These are phyloP conservation scores for Cyanistes caeruleus DNA, from an alignment of 2,113 vertebrate genomes.

Conservation along the genomic window DNA sequence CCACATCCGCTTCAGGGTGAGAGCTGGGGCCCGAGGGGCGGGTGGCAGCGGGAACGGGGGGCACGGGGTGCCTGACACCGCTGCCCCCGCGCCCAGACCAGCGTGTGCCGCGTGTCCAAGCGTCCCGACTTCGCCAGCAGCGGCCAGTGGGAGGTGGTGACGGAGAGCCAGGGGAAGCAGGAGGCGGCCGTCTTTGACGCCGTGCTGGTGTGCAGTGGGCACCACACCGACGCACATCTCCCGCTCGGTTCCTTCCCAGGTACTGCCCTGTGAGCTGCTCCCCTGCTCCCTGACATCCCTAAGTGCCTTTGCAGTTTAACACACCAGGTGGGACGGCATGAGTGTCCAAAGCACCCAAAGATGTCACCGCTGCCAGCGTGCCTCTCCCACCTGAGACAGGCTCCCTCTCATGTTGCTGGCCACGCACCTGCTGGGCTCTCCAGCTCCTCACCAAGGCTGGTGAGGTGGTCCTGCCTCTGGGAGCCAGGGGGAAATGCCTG, in stretches of 20 bases:
- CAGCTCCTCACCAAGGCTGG: not conserved
- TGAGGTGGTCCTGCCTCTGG: not conserved
- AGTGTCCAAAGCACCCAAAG: not conserved
- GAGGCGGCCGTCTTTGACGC: slow-evolving; percentile 81
- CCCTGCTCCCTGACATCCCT: not conserved
- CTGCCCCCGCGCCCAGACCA: slow-evolving; percentile 73
- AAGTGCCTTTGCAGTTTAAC: not conserved
- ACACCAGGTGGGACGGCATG: fast-evolving
- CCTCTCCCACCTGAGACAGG: not conserved
- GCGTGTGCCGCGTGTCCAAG: slow-evolving; percentile 79
- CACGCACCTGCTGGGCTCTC: not conserved
- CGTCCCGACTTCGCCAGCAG: slow-evolving; percentile 78
- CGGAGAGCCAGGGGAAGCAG: slow-evolving; percentile 71
- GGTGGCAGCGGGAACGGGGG: fast-evolving
- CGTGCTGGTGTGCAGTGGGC: slow-evolving; percentile 87
- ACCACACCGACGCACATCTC: slow-evolving; percentile 76
- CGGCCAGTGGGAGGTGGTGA: slow-evolving; percentile 87
- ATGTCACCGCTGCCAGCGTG: fast-evolving
- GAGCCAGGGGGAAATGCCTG: not conserved
- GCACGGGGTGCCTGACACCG: not conserved
- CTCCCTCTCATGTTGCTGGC: not conserved
- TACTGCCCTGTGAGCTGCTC: not conserved
- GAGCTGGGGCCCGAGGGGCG: fast-evolving
- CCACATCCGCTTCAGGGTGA: slow-evolving; percentile 88
- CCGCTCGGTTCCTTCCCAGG: slow-evolving; percentile 84